Evolutionary conservation across 2,113 vertebrate genomes (phyloP), one percentile per base, ranked within the genome.

Genomic region (Dolichallabes microphthalmus): DNA sequence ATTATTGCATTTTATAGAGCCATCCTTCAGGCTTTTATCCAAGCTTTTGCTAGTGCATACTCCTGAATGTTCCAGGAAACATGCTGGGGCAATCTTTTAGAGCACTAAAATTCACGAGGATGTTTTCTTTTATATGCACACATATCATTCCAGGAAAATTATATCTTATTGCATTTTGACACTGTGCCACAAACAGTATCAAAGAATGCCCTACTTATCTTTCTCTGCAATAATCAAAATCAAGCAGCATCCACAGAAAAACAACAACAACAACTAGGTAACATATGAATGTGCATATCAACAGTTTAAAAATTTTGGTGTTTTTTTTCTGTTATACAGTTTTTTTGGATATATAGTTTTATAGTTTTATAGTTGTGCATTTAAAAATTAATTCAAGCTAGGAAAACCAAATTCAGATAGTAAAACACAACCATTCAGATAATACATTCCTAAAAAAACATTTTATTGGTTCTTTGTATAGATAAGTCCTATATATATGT

Each of bases 51-150:
- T 73, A 60, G 61, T 27, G 68, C 53, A 82, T 61, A 80, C 83
- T 78, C 20, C 58, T 87, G 30, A 73, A 60, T 87, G 74, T 87
- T 89, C 66, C 78, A 68, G 61, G 19, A 63, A 85, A 82, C 86
- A 85, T 85, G 86, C 58, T 6, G 27, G 79, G 86, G 82, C 86
- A 85, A 89, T 68, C 88, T 66, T 76, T 76, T 63, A 85, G 35
- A 57, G 78, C 27, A 11, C 17, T 39, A 4, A 83, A 75, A 74
- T 89, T 89, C 87, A 89, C 80, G 80, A 77, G 88, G 66, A 83
- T 87, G 86, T 89, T 88, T 87, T 82, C 85, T 89, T 88, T 89
- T 82, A 89, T 89, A 75, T 82, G 83, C 80, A 66, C 88, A 89
- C 79, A 80, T 66, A 85, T 88, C 88, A 79, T 82, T 87, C 85